Evolutionary conservation across 2,797 vertebrate species (phyloP), one percentile per base, ranked within the genome.

Genomic region (Spondyliosoma cantharus): DNA sequence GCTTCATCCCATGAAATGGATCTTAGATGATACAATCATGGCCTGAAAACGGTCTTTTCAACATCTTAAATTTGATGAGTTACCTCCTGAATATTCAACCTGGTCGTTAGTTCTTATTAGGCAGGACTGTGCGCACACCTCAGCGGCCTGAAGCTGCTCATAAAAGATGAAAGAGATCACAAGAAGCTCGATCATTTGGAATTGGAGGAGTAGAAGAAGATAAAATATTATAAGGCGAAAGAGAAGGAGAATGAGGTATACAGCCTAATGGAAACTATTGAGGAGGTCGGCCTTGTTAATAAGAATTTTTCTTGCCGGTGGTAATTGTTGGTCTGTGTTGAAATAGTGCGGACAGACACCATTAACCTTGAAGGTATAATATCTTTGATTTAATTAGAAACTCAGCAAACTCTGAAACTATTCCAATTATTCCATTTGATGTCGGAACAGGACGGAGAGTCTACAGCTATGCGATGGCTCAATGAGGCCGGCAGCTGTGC

Each of bases 1-100:
- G 20, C 56, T 71, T 37, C 7, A 46, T 59, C 81, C 65, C 69
- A 25, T 64, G 53, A 71, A 79, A 73, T 20, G 54, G 19, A 81
- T 76, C 25, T 59, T 52, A 45, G 27, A 53, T 15, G 9, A 60
- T 20, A 70, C 54, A 50, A 58, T 70, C 57, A 3, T 13, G 12
- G 48, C 43, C 73, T 60, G 65, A 24, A 82, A 64, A 49, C 4
- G 0, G 22, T 4, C 22, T 71, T 45, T 64, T 53, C 11, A 59
- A 43, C 12, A 13, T 49, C 49, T 56, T 50, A 60, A 19, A 73
- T 68, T 63, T 52, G 32, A 71, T 67, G 9, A 69, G 37, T 68
- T 65, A 24, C 63, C 20, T 49, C 3, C 48, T 37, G 65, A 73
- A 45, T 52, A 11, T 80, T 71, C 22, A 67, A 57, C 16, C 42